Conservation (phyloP, 2,888 invertebrate genomes). For the Hedychridium roseum region DNA sequence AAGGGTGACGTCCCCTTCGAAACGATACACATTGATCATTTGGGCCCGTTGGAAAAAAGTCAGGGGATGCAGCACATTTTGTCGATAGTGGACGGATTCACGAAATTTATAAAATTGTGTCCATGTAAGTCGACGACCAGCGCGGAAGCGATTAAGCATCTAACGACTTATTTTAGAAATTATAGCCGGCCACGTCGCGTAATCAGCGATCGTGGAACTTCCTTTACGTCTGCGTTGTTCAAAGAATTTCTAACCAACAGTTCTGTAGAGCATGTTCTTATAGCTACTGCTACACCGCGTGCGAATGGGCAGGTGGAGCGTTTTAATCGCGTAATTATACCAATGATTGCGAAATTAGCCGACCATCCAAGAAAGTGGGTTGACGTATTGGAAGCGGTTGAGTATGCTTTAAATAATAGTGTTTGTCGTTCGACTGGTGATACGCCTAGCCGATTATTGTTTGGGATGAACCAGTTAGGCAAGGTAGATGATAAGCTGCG, state of each 20-base stretch:
- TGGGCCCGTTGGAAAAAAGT: constrained; percentile 35
- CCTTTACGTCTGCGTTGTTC: constrained; percentile 12
- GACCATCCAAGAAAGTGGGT: background rate
- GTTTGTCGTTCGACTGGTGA: constrained; percentile 11
- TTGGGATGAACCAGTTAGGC: constrained; percentile 10
- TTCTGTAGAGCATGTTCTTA: constrained; percentile 10
- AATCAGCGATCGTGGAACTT: constrained; percentile 11
- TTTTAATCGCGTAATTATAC: constrained; percentile 9
- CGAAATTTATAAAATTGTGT: constrained; percentile 9
- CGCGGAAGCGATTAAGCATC: constrained; percentile 8
- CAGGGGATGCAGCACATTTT: constrained; percentile 36
- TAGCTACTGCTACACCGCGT: constrained; percentile 10
- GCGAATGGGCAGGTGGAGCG: constrained; percentile 12
- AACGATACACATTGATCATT: constrained; percentile 14
- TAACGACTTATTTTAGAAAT: constrained; percentile 9
- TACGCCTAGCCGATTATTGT: constrained; percentile 10
- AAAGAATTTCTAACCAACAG: constrained; percentile 6
- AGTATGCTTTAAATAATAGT: constrained; percentile 15
- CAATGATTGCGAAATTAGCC: constrained; percentile 17
- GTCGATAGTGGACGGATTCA: constrained; percentile 10
- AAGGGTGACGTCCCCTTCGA: constrained; percentile 2
- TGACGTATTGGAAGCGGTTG: background rate
- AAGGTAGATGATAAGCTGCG: constrained; percentile 6
- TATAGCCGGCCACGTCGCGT: constrained; percentile 9
- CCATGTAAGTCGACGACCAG: background rate